Evolutionary conservation across 2,888 invertebrate genomes (phyloP).

Genomic region (Drosophila neotestacea): DNA sequence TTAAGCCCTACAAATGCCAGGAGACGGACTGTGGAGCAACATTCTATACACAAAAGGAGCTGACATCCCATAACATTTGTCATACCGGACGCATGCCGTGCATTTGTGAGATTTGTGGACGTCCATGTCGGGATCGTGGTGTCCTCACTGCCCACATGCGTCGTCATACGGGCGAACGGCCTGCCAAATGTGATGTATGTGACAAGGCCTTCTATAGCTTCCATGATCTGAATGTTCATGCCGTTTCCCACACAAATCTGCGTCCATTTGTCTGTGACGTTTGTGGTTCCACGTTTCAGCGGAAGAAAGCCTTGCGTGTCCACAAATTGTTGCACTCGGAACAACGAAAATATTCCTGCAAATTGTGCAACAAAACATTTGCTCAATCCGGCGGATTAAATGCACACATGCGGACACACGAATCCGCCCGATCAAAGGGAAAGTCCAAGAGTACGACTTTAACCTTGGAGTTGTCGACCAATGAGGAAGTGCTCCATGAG

Average conservation of each 20-base stretch:
- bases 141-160: conserved; percentile 83
- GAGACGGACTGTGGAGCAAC: conserved; percentile 74
- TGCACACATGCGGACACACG: conserved; percentile 81
- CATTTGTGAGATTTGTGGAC: conserved; percentile 81
- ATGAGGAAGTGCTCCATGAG: conserved; percentile 8
- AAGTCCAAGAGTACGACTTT: conserved; percentile 19
- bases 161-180: conserved; percentile 79
- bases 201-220: conserved; percentile 81
- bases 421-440: conserved; percentile 31
- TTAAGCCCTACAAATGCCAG: conserved; percentile 81
- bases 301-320: conserved; percentile 83
- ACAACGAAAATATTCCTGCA: conserved; percentile 80
- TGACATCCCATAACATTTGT: conserved; percentile 79
- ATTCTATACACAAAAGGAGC: conserved; percentile 80
- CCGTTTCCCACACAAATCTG: conserved; percentile 80
- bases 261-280: conserved; percentile 78
- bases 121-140: conserved; percentile 80
- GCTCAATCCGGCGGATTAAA: conserved; percentile 83
- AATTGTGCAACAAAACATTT: conserved; percentile 81
- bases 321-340: conserved; percentile 81
- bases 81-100: conserved; percentile 80
- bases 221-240: conserved; percentile 83
- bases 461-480: neutral
- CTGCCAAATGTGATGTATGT: conserved; percentile 80
- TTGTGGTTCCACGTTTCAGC: conserved; percentile 82